A percentile compares a stretch with the other conserved stretches of the same genome.
Conservation (phyloP, 2,113 vertebrate species). For the Leptosomus discolor region DNA sequence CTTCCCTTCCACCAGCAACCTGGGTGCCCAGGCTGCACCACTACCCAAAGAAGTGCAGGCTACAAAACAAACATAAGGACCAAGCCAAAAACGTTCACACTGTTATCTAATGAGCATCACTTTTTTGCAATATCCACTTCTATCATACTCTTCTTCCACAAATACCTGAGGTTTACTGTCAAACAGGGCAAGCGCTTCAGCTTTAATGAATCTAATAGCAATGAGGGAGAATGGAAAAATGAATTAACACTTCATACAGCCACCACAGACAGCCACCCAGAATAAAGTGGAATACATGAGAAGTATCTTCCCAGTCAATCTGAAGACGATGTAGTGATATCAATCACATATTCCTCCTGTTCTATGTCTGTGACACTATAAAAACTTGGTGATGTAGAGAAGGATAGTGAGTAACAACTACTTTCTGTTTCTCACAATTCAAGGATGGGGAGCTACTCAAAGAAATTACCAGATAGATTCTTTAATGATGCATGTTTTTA, state of each 20-base stretch:
- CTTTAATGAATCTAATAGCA: not conserved
- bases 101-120: not conserved
- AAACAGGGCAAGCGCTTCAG: accelerated
- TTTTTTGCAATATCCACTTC: not conserved
- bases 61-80: not conserved
- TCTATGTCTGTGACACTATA: not conserved
- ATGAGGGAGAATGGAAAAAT: not conserved
- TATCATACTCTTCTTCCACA: not conserved
- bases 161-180: not conserved
- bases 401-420: not conserved
- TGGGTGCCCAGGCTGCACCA: not conserved
- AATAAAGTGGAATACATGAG: not conserved
- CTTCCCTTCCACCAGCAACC: not conserved
- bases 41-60: not conserved
- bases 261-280: not conserved
- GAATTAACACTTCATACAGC: not conserved
- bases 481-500: not conserved
- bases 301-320: not conserved
- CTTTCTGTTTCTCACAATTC: not conserved
- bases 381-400: not conserved
- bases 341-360: not conserved
- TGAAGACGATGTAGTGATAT: not conserved
- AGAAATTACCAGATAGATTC: not conserved
- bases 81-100: not conserved
- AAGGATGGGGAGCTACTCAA: not conserved